Evolutionary conservation across 2,113 vertebrate genomes (phyloP), one percentile per base, ranked within the genome.

Genomic region (Chionis minor): DNA sequence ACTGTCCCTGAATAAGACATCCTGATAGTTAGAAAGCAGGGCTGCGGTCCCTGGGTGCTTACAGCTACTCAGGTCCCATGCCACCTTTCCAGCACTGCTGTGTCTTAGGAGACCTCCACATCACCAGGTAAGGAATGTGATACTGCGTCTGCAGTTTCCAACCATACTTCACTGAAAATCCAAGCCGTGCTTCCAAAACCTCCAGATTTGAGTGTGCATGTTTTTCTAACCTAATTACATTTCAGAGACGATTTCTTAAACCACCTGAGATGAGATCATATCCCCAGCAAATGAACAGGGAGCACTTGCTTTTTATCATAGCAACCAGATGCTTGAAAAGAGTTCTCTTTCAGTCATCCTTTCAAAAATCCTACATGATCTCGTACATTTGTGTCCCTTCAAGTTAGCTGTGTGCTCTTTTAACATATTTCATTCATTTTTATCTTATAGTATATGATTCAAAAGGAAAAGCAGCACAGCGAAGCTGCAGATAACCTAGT

Each of bases 241-340:
- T 97, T 97, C 67, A 12, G 14, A 94, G 67, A 52, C 2, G 33
- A 90, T 94, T 96, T 71, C 81, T 96, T 86, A 94, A 97, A 84
- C 78, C 86, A 95, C 86, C 78, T 97, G 94, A 95, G 72, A 95
- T 96, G 95, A 96, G 78, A 86, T 95, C 95, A 91, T 81, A 96
- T 90, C 94, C 94, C 90, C 33, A 70, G 38, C 69, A 88, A 95
- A 83, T 38, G 56, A 56, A 75, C 42, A 89, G 94, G 63, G 91
- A 65, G 51, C 93, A 40, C 67, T 94, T 94, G 67, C n/a, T 75
- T 96, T 96, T 91, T 65, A 92, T 93, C 94, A 71, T 27, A 96
- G 56, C n/a, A 92, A 73, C 79, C 88, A 93, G 74, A 81, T 81
- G 71, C 93, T 92, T 95, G 86, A 92, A 94, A 94, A 94, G 66